These are phyloP conservation scores for Pleuronectes platessa DNA, from an alignment of 2,113 vertebrate genomes.

Conservation along the genomic window DNA sequence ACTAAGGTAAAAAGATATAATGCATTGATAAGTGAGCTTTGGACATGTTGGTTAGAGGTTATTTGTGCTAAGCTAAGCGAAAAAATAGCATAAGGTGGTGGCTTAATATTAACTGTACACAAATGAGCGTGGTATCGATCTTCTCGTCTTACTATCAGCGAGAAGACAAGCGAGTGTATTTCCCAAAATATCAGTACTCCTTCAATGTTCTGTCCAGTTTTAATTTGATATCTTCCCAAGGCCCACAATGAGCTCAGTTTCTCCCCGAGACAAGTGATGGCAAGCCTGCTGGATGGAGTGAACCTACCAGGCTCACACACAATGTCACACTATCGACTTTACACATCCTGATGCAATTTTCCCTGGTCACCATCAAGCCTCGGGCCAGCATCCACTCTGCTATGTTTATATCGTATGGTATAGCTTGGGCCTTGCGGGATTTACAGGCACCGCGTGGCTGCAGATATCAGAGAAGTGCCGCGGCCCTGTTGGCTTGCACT, in stretches of 20 bases:
- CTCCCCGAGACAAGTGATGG: conserved; percentile 4
- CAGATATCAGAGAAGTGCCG: conserved; percentile 34
- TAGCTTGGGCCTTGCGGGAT: conserved; percentile 40
- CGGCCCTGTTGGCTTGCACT: conserved; percentile 35
- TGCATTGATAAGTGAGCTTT: not conserved
- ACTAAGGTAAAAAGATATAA: no score
- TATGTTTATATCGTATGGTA: conserved; percentile 51
- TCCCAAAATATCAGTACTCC: not conserved
- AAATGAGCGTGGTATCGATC: no score
- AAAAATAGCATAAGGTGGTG: not conserved
- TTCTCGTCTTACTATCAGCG: not conserved
- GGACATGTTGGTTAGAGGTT: not conserved
- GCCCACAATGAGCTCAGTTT: conserved; percentile 3
- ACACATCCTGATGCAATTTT: conserved; percentile 24
- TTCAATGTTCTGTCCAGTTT: not conserved
- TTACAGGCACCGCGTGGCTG: conserved; percentile 22
- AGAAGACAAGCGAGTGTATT: not conserved
- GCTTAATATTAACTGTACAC: not conserved
- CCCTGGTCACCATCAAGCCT: conserved; percentile 23
- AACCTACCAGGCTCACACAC: conserved; percentile 14
- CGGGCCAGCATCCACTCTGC: conserved; percentile 22
- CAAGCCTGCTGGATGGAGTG: conserved; percentile 11
- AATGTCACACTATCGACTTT: conserved; percentile 51
- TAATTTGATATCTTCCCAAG: not conserved
- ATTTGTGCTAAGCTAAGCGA: not conserved